phyloP scores from a whole-genome alignment of 2,888 invertebrate species.

The Tenthredo scrophulariae region DNA sequence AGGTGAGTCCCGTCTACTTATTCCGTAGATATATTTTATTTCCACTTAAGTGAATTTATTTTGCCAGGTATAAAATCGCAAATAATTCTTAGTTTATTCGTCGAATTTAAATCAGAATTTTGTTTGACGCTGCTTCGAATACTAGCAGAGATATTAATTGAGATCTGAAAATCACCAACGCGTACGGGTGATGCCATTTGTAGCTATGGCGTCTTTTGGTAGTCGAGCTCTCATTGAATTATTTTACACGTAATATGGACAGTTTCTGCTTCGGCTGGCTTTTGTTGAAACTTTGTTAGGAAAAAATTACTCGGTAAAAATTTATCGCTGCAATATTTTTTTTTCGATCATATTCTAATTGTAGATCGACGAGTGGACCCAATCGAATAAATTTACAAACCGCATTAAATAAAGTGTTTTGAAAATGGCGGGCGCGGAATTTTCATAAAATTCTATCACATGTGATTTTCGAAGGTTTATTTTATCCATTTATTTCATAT shows the following conservation, averaged over 20 bases:
- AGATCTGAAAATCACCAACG: slow-evolving; percentile 50
- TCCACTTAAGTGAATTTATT: slow-evolving; percentile 46
- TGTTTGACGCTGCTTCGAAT: neutral
- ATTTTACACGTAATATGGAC: slow-evolving; percentile 30
- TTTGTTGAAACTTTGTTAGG: neutral
- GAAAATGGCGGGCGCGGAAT: slow-evolving; percentile 65
- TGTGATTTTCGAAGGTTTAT: slow-evolving; percentile 27
- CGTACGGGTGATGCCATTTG: slow-evolving; percentile 53
- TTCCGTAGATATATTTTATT: slow-evolving; percentile 52
- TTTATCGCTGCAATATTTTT: slow-evolving; percentile 21
- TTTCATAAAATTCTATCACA: slow-evolving; percentile 53
- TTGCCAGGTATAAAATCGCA: slow-evolving; percentile 47
- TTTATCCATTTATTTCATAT: neutral
- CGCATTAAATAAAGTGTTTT: slow-evolving; percentile 56
- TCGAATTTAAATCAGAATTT: slow-evolving; percentile 39
- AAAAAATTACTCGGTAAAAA: slow-evolving; percentile 36
- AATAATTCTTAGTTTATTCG: slow-evolving; percentile 56
- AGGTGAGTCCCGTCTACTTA: slow-evolving; percentile 56
- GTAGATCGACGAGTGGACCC: neutral
- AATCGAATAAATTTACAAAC: slow-evolving; percentile 15
- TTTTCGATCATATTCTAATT: neutral
- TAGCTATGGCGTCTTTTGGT: slow-evolving; percentile 52
- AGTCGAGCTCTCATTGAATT: slow-evolving; percentile 48
- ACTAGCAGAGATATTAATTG: slow-evolving; percentile 52
- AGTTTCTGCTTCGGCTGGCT: neutral